A percentile compares a stretch with the other conserved stretches of the same genome.
phyloP scores from a whole-genome alignment of 2,113 vertebrate species.

The Osmerus mordax region DNA sequence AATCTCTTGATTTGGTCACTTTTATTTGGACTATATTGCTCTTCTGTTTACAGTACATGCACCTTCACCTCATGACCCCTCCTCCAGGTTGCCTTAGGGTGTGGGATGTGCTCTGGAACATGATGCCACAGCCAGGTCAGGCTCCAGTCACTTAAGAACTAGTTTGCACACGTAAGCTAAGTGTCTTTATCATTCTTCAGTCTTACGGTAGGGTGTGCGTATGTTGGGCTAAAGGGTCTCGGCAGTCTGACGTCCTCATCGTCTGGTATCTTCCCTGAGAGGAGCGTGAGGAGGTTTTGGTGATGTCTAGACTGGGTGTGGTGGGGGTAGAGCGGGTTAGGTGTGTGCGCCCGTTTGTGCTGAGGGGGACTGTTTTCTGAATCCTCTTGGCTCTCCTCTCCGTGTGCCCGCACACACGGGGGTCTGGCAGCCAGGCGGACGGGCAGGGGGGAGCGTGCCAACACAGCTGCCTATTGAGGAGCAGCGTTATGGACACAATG shows the following conservation, averaged over 20 bases:
- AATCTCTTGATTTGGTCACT: slow-evolving; percentile 4
- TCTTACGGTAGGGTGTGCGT: too few relatives aligned
- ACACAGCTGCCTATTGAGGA: slow-evolving; percentile 78
- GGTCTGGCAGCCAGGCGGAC: slow-evolving; percentile 50
- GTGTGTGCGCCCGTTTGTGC: slow-evolving; percentile 47
- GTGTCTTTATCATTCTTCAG: too few relatives aligned
- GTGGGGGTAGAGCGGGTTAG: slow-evolving; percentile 8
- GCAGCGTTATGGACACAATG: slow-evolving; percentile 76
- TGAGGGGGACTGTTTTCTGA: slow-evolving; percentile 66
- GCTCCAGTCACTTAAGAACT: too few relatives aligned
- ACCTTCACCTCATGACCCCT: too few relatives aligned
- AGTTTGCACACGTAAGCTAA: too few relatives aligned
- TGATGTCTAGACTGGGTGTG: slow-evolving; percentile 21
- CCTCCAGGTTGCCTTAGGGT: too few relatives aligned
- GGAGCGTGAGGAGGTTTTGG: slow-evolving; percentile 4
- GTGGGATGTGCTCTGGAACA: too few relatives aligned
- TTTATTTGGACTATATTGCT: not conserved
- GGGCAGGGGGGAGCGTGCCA: slow-evolving; percentile 63
- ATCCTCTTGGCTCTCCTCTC: slow-evolving; percentile 67
- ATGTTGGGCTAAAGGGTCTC: too few relatives aligned
- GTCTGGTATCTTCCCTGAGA: not conserved
- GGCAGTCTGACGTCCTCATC: not conserved
- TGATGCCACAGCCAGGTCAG: too few relatives aligned
- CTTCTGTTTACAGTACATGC: not conserved
- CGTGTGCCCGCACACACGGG: slow-evolving; percentile 54